Evolutionary conservation across 2,797 vertebrate species (phyloP), one percentile per base, ranked within the genome.

Genomic region (Sebastes minor): DNA sequence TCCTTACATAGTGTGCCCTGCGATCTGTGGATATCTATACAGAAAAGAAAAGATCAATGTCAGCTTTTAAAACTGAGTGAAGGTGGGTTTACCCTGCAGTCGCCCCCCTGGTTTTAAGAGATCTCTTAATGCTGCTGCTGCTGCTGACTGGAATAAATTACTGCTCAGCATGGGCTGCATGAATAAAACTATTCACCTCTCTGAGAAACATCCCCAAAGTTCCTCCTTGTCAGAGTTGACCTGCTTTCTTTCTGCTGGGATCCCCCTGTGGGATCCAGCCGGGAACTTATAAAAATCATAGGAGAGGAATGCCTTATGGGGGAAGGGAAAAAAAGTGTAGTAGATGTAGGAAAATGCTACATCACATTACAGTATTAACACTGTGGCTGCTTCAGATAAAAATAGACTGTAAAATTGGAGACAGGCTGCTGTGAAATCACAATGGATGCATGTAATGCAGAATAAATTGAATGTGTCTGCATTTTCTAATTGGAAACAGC

Each of bases 121-220:
- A n/a, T 84, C 2, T 46, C 42, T 71, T 68, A 22, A 68, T 46
- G 42, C 42, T 46, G 42, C 42, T 18, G 42, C 38, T 46, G 42
- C 42, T 3, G 22, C 80, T 56, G 76, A 70, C 49, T 78, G 82
- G 79, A 85, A 85, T 67, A 85, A 76, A 71, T 86, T 74, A 74
- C 68, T 32, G 71, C 84, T 73, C 76, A 57, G 71, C 65, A 23
- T 67, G 59, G 25, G 55, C 81, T 59, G 53, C 42, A 91, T 92
- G 86, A 80, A 89, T 91, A 75, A 76, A 83, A 82, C 53, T 71
- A 60, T 88, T 89, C 83, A 90, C 70, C 22, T 88, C 71, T 32
- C 16, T 9, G 59, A 89, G 70, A 78, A 86, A 76, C 75, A 83
- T 84, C 78, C 76, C 59, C 35, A 69, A 68, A 42, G 55, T 71